phyloP scores from a whole-genome alignment of 2,797 vertebrate genomes.

The Enteromius argenteus region DNA sequence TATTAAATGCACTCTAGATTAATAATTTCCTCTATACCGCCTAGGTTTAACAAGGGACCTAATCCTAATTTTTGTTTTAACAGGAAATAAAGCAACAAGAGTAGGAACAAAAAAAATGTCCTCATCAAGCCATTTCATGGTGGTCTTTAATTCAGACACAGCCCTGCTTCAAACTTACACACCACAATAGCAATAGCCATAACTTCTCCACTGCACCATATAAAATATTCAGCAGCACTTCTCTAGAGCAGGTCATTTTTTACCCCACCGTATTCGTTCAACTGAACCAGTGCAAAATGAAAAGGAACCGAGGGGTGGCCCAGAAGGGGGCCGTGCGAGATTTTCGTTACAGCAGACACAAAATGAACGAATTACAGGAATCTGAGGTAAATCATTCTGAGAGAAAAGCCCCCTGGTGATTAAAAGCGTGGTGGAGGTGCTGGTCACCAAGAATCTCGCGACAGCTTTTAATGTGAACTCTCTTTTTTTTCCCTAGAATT shows the following conservation, averaged over 20 bases:
- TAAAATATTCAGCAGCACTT: constrained; percentile 76
- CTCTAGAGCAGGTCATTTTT: constrained; percentile 68
- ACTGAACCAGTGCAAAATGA: constrained; percentile 46
- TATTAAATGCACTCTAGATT: not conserved
- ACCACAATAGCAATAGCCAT: constrained; percentile 62
- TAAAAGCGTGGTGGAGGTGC: not conserved
- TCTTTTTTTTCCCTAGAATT: not conserved
- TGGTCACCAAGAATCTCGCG: not conserved
- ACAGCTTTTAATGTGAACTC: constrained; percentile 17
- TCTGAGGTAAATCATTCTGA: constrained; percentile 19
- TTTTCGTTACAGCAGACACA: constrained; percentile 23
- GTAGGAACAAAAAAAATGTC: not conserved
- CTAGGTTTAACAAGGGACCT: not conserved
- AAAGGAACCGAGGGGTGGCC: constrained; percentile 33
- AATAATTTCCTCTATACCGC: not conserved
- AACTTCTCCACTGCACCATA: constrained; percentile 67
- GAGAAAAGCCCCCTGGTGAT: constrained; percentile 32
- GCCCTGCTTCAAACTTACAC: constrained; percentile 1
- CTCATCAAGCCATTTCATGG: not conserved
- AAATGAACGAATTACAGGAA: constrained; percentile 15
- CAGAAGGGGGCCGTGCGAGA: constrained; percentile 12
- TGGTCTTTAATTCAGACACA: constrained; percentile 4
- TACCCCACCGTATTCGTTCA: constrained; percentile 68
- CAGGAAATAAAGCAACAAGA: not conserved
- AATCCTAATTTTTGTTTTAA: not conserved